These are phyloP conservation scores for Scolanthus callimorphus DNA, from an alignment of 92 coral and sea anemone species.

Conservation along the genomic window DNA sequence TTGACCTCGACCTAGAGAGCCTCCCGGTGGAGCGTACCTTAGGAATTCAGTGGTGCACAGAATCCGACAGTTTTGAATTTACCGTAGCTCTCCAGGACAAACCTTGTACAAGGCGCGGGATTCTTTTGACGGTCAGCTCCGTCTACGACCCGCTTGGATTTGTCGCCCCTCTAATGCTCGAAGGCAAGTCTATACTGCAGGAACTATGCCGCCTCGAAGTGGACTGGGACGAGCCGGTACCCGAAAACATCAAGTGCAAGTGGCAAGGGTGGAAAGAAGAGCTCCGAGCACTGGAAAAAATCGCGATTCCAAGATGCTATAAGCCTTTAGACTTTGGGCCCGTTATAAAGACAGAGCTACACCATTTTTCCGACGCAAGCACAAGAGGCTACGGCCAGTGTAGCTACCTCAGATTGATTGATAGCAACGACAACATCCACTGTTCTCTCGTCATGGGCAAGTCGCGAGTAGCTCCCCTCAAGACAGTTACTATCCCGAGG, in stretches of 20 bases:
- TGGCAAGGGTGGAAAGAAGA: conserved; percentile 32
- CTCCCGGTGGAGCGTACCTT: too few relatives aligned
- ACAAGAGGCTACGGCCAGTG: conserved; percentile 48
- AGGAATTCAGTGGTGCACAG: too few relatives aligned
- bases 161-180: conserved; percentile 22
- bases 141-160: conserved; percentile 26
- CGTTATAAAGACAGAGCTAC: conserved; percentile 19
- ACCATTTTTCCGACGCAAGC: conserved; percentile 46
- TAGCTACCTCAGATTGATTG: conserved; percentile 26
- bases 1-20: too few relatives aligned
- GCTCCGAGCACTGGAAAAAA: conserved; percentile 1
- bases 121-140: too few relatives aligned
- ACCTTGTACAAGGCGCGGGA: too few relatives aligned
- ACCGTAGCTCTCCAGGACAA: too few relatives aligned
- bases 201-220: conserved; percentile 13
- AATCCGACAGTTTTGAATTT: too few relatives aligned
- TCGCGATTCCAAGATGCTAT: conserved; percentile 32
- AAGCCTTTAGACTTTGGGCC: conserved; percentile 33
- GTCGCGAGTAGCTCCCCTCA: conserved; percentile 31
- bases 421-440: conserved; percentile 23
- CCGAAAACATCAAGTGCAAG: neutral
- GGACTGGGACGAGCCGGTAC: conserved; percentile 23
- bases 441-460: conserved; percentile 40
- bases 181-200: conserved; percentile 29
- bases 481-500: conserved; percentile 29